Base-by-base conservation (phyloP, 2,113 vertebrate genomes). In the Lasiurus borealis region DNA sequence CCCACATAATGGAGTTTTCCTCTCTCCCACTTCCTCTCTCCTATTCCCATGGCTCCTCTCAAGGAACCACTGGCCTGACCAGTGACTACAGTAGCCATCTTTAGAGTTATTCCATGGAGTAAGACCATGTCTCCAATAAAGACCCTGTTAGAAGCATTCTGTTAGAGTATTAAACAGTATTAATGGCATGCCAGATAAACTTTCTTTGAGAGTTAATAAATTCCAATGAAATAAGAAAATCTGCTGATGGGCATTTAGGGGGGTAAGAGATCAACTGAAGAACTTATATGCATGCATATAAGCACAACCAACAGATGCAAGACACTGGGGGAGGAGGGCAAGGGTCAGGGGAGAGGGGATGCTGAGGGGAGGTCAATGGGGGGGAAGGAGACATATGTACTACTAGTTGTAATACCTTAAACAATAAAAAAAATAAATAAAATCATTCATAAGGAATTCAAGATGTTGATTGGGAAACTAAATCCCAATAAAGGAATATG, bases 141-240 rank as follows among this genome's bases (percentile, higher is more conserved):
- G n/a, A 10, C 23, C 10, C 62, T 71, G 2, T 31, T 31, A 78
- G 62, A 72, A 92, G 15, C 8, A 25, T 29, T 11, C 2, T 27
- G 59, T 62, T 62, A 62, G 36, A 85, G 19, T 1, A 9, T 19
- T 10, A 52, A 68, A 52, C 46, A 50, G 11, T 52, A 46, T 46
- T 57, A 69, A 66, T 16, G 10, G 31, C 15, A 36, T 40, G n/a
- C 81, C 25, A 31, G 69, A 69, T 59, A 50, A 48, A 31, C 83
- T 94, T 76, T 81, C 82, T 91, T 44, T 54, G 69, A 90, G 7
- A 62, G 27, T 82, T 83, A 89, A 66, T n/a, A 90, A 52, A 82
- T 48, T 77, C 40, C n/a, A 3, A 40, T 13, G n/a, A 15, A 48
- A 8, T 40, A 83, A 85, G 87, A 68, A 62, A 72, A 57, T 57